A percentile compares a stretch with the other conserved stretches of the same genome.
Conservation (phyloP, 2,113 vertebrate genomes). For the Atlantisia rogersi region DNA sequence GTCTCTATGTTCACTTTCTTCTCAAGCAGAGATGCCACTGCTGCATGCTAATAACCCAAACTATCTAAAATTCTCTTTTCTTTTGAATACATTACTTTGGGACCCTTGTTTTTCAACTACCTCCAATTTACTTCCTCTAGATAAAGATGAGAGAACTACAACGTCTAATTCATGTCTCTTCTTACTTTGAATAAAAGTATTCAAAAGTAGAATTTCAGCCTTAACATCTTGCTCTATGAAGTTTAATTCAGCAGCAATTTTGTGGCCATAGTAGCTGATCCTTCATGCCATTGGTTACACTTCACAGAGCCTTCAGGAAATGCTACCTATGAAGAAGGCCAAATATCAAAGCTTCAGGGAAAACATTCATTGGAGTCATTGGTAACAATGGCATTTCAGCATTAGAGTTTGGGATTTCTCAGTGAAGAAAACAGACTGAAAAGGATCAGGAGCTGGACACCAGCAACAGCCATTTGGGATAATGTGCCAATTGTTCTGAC, state of each 20-base stretch:
- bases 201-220: neutral
- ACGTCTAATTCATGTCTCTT: neutral
- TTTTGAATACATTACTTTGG: constrained; percentile 21
- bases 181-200: neutral
- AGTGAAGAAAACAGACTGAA: neutral
- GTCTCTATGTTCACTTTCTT: constrained; percentile 1
- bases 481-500: neutral
- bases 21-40: neutral
- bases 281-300: neutral
- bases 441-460: neutral
- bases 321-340: neutral
- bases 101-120: neutral
- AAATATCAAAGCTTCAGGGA: neutral
- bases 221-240: neutral
- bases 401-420: neutral
- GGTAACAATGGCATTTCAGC: neutral
- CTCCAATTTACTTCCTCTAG: neutral
- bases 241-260: neutral
- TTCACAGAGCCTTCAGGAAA: neutral
- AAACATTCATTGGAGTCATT: neutral
- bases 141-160: neutral
- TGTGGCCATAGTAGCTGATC: neutral
- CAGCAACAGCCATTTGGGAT: neutral
- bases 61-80: neutral
- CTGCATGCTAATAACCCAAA: constrained; percentile 27